A percentile compares a stretch with the other conserved stretches of the same genome.
phyloP scores from a whole-genome alignment of 2,888 invertebrate species.

The Lumbricus terrestris region DNA sequence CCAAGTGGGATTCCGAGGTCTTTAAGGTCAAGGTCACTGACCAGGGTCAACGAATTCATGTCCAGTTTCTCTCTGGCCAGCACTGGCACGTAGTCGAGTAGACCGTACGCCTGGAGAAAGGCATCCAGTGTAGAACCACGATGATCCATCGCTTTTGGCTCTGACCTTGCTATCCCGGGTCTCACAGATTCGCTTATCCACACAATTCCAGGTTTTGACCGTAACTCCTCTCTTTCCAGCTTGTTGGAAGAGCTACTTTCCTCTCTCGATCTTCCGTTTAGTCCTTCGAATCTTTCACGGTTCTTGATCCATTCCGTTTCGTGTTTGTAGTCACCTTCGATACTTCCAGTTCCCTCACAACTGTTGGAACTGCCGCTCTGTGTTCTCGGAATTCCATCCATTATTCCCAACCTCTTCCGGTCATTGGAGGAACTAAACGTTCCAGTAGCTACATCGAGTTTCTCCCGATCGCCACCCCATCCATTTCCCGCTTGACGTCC shows the following conservation, averaged over 20 bases:
- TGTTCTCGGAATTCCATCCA: too few relatives aligned
- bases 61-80: too few relatives aligned
- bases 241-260: background rate
- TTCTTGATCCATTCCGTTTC: background rate
- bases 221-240: background rate
- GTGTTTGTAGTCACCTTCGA: too few relatives aligned
- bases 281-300: background rate
- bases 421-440: background rate
- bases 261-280: background rate
- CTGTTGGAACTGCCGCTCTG: too few relatives aligned
- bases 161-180: background rate
- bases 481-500: too few relatives aligned
- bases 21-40: too few relatives aligned
- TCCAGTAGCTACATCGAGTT: background rate
- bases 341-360: too few relatives aligned
- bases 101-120: constrained; percentile 82
- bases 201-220: background rate
- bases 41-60: too few relatives aligned
- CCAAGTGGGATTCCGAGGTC: too few relatives aligned
- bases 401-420: too few relatives aligned
- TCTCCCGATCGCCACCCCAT: background rate
- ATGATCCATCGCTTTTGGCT: background rate
- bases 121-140: constrained; percentile 67
- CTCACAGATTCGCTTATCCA: background rate
- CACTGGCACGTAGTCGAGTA: too few relatives aligned